Evolutionary conservation across 2,888 invertebrate species (phyloP).

Genomic region (Tetheella fluctuosa): DNA sequence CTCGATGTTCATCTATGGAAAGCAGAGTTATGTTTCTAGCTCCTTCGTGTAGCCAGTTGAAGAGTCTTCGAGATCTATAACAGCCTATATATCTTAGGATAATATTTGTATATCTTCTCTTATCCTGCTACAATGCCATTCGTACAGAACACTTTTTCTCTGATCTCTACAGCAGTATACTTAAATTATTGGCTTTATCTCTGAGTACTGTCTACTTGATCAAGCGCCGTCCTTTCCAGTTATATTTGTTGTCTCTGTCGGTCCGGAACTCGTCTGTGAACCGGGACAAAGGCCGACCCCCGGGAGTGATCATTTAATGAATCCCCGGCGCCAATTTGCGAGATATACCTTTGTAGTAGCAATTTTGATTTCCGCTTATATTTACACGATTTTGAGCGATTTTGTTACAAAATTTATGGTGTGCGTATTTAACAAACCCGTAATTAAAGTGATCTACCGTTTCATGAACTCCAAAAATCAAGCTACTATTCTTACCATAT

Average conservation of each 20-base stretch:
- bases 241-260: slow-evolving; percentile 30
- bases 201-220: neutral
- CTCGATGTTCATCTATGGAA: too few relatives aligned
- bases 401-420: slow-evolving; percentile 36
- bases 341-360: slow-evolving; percentile 29
- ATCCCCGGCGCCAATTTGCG: slow-evolving; percentile 46
- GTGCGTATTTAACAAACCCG: slow-evolving; percentile 14
- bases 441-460: neutral
- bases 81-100: too few relatives aligned
- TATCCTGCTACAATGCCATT: neutral
- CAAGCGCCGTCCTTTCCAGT: slow-evolving; percentile 26
- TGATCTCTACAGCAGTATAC: neutral
- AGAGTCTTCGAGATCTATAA: too few relatives aligned
- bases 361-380: slow-evolving; percentile 31
- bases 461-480: neutral
- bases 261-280: slow-evolving; percentile 27
- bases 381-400: slow-evolving; percentile 30
- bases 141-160: neutral
- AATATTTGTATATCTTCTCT: neutral
- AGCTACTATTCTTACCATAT: too few relatives aligned
- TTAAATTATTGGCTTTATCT: slow-evolving; percentile 6
- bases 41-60: too few relatives aligned
- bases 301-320: slow-evolving; percentile 48
- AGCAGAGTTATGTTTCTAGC: too few relatives aligned
- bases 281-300: slow-evolving; percentile 28